Conservation (phyloP, 2,888 invertebrate genomes). For the Coleophora flavipennella region DNA sequence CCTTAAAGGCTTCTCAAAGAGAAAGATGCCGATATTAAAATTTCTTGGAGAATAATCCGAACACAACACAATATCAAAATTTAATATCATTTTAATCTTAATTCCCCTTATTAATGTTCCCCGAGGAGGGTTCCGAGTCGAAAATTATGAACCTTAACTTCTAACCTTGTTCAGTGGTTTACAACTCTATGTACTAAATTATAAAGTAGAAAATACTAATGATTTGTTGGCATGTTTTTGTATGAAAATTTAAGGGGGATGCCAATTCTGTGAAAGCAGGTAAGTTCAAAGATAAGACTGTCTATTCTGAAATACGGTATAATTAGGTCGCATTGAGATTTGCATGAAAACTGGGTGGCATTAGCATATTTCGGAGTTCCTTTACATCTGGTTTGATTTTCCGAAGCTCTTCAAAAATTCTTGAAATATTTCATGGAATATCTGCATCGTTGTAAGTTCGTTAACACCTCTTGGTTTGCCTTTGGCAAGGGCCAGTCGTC, state of each 20-base stretch:
- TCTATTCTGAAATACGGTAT: conserved; percentile 45
- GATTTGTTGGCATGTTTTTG: conserved; percentile 11
- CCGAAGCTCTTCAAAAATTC: too few species aligned
- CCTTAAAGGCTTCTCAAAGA: conserved; percentile 30
- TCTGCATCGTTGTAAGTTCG: too few species aligned
- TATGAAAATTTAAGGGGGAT: conserved; percentile 27
- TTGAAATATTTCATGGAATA: too few species aligned
- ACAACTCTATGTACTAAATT: conserved; percentile 11
- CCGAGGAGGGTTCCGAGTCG: conserved; percentile 47
- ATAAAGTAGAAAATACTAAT: too few species aligned
- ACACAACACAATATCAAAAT: conserved; percentile 71
- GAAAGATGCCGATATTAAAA: conserved; percentile 56
- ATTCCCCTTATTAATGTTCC: conserved; percentile 67
- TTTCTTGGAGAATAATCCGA: conserved; percentile 66
- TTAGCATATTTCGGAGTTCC: too few species aligned
- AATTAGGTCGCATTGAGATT: conserved; percentile 56
- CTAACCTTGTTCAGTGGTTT: conserved; percentile 9
- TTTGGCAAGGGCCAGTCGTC: too few species aligned
- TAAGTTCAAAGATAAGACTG: conserved; percentile 66
- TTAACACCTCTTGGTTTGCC: too few species aligned
- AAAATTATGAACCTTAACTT: conserved; percentile 32
- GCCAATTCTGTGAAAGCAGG: conserved; percentile 45
- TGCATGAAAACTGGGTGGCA: conserved; percentile 16
- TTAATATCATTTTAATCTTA: conserved; percentile 73
- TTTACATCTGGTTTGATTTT: too few species aligned